Evolutionary conservation across 92 coral and sea anemone genomes (phyloP).

Genomic region (Isaurus tuberculatus): DNA sequence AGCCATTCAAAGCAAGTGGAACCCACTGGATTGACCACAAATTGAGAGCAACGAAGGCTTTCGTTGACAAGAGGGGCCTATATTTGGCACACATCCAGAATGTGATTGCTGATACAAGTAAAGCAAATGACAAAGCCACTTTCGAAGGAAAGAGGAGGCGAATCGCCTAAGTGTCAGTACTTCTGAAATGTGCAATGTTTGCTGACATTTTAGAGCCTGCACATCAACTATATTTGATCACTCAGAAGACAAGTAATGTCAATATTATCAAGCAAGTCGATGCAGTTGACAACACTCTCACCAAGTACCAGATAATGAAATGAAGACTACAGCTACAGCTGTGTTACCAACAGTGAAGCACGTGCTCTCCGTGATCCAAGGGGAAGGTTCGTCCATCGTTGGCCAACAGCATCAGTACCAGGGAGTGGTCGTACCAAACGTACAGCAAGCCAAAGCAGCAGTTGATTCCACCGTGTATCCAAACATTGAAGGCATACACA

Average conservation of each 20-base stretch:
- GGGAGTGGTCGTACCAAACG: conserved; percentile 62
- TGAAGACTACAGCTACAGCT: conserved; percentile 59
- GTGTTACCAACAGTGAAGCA: conserved; percentile 73
- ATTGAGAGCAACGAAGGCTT: conserved; percentile 65
- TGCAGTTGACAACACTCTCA: conserved; percentile 70
- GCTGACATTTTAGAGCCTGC: conserved; percentile 68
- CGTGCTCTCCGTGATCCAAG: conserved; percentile 65
- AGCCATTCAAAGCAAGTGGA: conserved; percentile 68
- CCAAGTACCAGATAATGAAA: conserved; percentile 66
- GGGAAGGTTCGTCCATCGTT: conserved; percentile 62
- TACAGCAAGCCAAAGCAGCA: conserved; percentile 74
- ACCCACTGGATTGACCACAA: conserved; percentile 73
- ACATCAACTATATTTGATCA: conserved; percentile 69
- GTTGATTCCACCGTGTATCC: conserved; percentile 61
- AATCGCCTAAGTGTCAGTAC: conserved; percentile 62
- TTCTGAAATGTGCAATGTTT: conserved; percentile 67
- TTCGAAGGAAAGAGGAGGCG: conserved; percentile 69
- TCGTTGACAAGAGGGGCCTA: conserved; percentile 69
- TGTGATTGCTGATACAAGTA: conserved; percentile 69
- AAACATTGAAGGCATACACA: conserved; percentile 59
- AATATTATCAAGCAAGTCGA: conserved; percentile 70
- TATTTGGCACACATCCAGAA: conserved; percentile 70
- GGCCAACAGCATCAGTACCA: conserved; percentile 73
- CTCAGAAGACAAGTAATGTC: conserved; percentile 65
- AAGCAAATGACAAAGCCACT: conserved; percentile 64